A percentile compares a stretch with the other conserved stretches of the same genome.
Conservation (phyloP, 2,888 invertebrate species). For the Apoderus coryli region DNA sequence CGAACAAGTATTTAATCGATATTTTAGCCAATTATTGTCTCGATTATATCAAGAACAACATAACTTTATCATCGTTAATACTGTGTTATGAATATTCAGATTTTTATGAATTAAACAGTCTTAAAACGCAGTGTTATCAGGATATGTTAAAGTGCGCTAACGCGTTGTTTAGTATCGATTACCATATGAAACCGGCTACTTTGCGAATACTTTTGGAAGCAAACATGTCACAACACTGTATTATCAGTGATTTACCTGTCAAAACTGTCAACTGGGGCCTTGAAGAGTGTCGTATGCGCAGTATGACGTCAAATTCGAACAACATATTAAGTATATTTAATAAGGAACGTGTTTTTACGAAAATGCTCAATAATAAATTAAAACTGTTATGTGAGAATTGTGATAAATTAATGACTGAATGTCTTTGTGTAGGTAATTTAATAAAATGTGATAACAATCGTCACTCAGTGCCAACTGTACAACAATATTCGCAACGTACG, state of each 20-base stretch:
- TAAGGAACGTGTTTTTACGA: conserved; percentile 17
- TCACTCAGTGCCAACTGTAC: too few relatives aligned
- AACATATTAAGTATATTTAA: conserved; percentile 27
- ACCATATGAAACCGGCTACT: conserved; percentile 36
- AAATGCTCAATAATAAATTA: conserved; percentile 17
- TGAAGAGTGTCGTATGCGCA: conserved; percentile 36
- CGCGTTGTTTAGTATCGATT: conserved; percentile 36
- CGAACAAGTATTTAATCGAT: conserved; percentile 48
- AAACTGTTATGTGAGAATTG: conserved; percentile 16
- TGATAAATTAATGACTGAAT: conserved; percentile 12
- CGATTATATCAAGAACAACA: conserved; percentile 38
- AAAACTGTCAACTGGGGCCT: conserved; percentile 41
- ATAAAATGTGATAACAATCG: too few relatives aligned
- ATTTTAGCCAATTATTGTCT: conserved; percentile 38
- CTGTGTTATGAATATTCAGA: conserved; percentile 46
- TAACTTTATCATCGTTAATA: conserved; percentile 42
- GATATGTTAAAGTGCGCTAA: conserved; percentile 41
- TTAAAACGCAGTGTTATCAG: conserved; percentile 37
- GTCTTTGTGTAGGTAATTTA: too few relatives aligned
- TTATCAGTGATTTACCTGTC: too few relatives aligned
- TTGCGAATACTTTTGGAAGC: conserved; percentile 34
- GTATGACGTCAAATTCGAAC: conserved; percentile 27
- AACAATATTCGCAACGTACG: too few relatives aligned
- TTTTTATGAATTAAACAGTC: conserved; percentile 39
- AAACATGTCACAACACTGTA: too few relatives aligned